Conservation (phyloP, 2,797 vertebrate species). For the Pseudotriccus pelzelni region DNA sequence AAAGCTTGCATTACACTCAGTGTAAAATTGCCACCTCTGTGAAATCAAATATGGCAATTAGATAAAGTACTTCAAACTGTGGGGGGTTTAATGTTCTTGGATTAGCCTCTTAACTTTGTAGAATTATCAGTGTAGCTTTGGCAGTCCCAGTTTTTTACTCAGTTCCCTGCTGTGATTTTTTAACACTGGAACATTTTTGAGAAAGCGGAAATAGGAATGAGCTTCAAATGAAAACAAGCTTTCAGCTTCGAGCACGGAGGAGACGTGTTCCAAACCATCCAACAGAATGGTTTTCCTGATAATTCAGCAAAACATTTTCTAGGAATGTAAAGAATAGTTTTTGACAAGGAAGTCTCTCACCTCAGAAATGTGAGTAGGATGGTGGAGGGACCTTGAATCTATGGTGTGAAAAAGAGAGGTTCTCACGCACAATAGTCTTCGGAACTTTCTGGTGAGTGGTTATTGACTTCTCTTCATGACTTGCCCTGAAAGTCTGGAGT, state of each 20-base stretch:
- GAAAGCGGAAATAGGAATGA: neutral
- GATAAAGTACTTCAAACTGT: neutral
- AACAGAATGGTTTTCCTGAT: neutral
- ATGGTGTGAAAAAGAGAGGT: neutral
- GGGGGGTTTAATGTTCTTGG: neutral
- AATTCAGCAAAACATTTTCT: neutral
- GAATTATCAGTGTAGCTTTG: neutral
- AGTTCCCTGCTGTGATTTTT: neutral
- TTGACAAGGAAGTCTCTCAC: neutral
- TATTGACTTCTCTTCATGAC: neutral
- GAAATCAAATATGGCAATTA: slow-evolving; percentile 18
- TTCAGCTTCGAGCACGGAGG: neutral
- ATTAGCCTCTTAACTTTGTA: neutral
- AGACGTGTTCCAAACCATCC: neutral
- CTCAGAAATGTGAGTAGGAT: neutral
- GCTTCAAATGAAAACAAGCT: neutral
- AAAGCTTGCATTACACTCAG: neutral
- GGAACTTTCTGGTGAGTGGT: neutral
- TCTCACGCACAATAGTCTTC: neutral
- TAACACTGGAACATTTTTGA: neutral
- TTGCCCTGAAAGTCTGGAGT: neutral
- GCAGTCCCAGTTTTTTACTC: neutral
- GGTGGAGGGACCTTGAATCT: neutral
- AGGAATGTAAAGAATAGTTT: neutral
- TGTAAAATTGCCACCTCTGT: neutral